Conservation (phyloP, 2,797 vertebrate species). For the Protonibea diacanthus region DNA sequence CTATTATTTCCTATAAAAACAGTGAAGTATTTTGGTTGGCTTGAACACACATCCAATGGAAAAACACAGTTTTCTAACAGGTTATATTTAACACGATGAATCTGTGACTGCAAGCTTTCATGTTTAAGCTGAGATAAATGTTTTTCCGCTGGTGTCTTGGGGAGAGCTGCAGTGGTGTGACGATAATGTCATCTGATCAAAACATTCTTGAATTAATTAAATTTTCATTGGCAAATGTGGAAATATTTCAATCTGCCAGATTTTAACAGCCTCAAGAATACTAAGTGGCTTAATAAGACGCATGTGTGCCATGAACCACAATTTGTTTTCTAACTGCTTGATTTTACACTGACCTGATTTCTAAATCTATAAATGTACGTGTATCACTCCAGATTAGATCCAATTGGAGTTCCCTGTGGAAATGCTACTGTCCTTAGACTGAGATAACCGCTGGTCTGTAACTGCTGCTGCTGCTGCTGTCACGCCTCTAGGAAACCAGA, state of each 20-base stretch:
- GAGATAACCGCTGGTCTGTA: slow-evolving; percentile 31
- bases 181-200: slow-evolving; percentile 13
- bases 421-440: slow-evolving; percentile 16
- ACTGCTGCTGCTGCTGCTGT: slow-evolving; percentile 26
- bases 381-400: not conserved
- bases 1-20: slow-evolving; percentile 72
- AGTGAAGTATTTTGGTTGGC: slow-evolving; percentile 38
- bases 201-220: not conserved
- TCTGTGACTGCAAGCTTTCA: not conserved
- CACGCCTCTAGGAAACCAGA: slow-evolving; percentile 56
- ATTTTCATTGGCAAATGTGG: slow-evolving; percentile 31
- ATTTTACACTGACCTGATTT: not conserved
- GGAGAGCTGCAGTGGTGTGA: not conserved
- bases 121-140: not conserved
- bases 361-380: too few species aligned
- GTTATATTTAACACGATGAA: slow-evolving; percentile 17
- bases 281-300: not conserved
- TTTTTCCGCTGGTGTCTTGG: not conserved
- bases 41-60: slow-evolving; percentile 36
- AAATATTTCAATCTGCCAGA: slow-evolving; percentile 21
- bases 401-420: slow-evolving; percentile 6
- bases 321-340: not conserved
- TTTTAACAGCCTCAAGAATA: slow-evolving; percentile 16
- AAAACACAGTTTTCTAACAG: slow-evolving; percentile 23
- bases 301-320: slow-evolving; percentile 7